Evolutionary conservation across 2,797 vertebrate species (phyloP).

Genomic region (Poeciliopsis paucimaculata): DNA sequence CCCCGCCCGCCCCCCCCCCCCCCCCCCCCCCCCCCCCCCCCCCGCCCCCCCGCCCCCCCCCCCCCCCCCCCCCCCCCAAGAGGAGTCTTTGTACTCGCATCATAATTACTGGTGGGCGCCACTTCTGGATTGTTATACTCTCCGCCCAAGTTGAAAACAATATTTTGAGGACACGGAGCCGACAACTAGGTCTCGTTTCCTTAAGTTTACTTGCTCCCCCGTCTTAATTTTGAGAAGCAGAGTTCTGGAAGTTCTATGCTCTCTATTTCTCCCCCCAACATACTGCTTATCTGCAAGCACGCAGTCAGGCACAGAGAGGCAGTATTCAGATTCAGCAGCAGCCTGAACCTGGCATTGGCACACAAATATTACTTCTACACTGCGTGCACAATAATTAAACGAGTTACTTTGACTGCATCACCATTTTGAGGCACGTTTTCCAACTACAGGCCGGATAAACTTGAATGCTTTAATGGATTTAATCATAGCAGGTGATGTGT

Average conservation of each 20-base stretch:
- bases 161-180: conserved; percentile 63
- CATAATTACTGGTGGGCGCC: conserved; percentile 76
- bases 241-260: conserved; percentile 45
- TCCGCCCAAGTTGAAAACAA: conserved; percentile 49
- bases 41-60: too few species aligned
- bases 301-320: not conserved
- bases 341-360: conserved; percentile 27
- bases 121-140: conserved; percentile 69
- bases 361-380: not conserved
- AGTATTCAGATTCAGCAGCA: conserved; percentile 10
- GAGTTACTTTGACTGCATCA: not conserved
- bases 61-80: too few species aligned
- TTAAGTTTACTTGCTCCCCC: conserved; percentile 48
- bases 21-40: too few species aligned
- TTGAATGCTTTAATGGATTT: too few species aligned
- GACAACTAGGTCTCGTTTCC: conserved; percentile 58
- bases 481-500: too few species aligned
- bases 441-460: too few species aligned
- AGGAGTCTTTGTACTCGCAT: conserved; percentile 73
- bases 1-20: too few species aligned
- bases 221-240: conserved; percentile 50
- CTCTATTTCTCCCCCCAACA: conserved; percentile 26
- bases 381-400: too few species aligned
- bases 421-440: not conserved
- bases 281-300: conserved; percentile 7